These are phyloP conservation scores for Ladona fulva DNA, from an alignment of 1,140 invertebrate species.

Conservation along the genomic window DNA sequence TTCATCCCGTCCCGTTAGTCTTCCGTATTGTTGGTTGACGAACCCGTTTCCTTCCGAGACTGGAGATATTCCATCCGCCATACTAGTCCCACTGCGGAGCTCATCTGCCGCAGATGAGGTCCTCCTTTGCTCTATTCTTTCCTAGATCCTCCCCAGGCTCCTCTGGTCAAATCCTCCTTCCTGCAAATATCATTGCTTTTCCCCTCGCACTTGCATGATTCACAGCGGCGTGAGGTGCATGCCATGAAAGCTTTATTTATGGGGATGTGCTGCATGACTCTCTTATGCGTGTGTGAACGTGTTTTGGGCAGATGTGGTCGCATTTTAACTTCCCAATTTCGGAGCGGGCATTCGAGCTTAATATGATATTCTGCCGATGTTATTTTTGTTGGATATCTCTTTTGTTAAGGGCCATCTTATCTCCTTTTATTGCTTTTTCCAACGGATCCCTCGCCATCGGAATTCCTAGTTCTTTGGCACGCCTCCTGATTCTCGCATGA, in stretches of 20 bases:
- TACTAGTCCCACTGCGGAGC: background rate
- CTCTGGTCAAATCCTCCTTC: background rate
- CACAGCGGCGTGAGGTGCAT: background rate
- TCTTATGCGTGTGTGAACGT: background rate
- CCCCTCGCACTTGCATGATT: slow-evolving; percentile 2
- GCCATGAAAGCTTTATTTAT: background rate
- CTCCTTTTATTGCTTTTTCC: too few relatives aligned
- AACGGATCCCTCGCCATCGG: too few relatives aligned
- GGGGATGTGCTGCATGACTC: background rate
- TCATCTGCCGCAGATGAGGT: background rate
- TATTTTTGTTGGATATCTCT: too few relatives aligned
- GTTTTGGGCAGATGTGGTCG: background rate
- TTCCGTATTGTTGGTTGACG: too few relatives aligned
- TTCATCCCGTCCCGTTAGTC: too few relatives aligned
- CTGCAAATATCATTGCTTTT: background rate
- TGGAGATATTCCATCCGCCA: too few relatives aligned
- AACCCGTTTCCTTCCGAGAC: too few relatives aligned
- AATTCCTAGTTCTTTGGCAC: too few relatives aligned
- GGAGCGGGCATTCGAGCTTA: background rate
- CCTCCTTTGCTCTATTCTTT: background rate
- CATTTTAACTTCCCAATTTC: slow-evolving; percentile 7
- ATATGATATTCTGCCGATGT: background rate
- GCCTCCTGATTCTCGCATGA: too few relatives aligned
- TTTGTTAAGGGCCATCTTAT: too few relatives aligned
- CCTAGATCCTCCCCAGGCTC: background rate